Base-by-base conservation (phyloP, 2,888 invertebrate species). In the Holacanthella duospinosa region DNA sequence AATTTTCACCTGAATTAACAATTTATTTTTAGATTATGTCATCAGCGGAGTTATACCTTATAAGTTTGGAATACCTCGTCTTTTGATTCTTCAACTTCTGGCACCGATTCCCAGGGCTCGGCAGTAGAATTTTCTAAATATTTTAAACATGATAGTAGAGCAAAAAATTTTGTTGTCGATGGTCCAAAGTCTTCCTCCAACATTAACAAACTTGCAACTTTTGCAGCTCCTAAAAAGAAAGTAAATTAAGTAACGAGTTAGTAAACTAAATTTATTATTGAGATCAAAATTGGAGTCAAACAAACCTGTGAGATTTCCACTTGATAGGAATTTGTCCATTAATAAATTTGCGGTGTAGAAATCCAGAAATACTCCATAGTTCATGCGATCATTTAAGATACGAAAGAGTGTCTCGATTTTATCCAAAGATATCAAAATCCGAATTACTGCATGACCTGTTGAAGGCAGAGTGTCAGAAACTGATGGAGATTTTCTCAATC, bases 351-450 rank as follows among this genome's bases (percentile, higher is more conserved):
- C 86, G 29, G 84, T 81, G 71, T 85, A 87, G 65, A 84, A 78
- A 78, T 96, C 93, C n/a, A 92, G 83, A 75, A 95, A 95, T 36
- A 97, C 78, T 1, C 97, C 97, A 80, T 88, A 96, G 75, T 87
- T 87, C 21, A 89, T 76, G 61, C 90, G 85, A 76, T 94, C 88
- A 74, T 87, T 84, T 55, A 96, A 79, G 6, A 93, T 80, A 21
- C 82, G 79, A 0, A 92, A 75, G 19, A 95, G 78, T 61, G 86
- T 83, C 21, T 84, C 81, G n/a, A 80, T 77, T 68, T 83, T 79
- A 9, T 81, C 82, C 43, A 74, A 75, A 63, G 80, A 75, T 4
- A 82, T 66, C 28, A 79, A 77, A 6, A 77, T 71, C 43, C 80
- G 80, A 4, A 92, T 79, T 28, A 89, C 82, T 19, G 93, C 91